phyloP scores from a whole-genome alignment of 2,113 vertebrate genomes.

The Piaya cayana region DNA sequence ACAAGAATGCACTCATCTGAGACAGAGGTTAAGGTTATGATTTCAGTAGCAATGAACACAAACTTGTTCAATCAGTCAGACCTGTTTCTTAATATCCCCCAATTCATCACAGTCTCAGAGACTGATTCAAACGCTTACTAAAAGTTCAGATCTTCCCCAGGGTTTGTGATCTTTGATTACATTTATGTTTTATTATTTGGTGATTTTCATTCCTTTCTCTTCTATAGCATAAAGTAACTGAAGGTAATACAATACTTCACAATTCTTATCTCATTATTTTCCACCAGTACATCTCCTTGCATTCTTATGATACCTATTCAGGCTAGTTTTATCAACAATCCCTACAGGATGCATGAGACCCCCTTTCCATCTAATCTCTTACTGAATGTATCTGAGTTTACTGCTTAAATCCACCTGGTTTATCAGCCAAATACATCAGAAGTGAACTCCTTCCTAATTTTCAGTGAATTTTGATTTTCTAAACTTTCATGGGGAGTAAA shows the following conservation, averaged over 20 bases:
- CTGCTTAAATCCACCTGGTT: neutral
- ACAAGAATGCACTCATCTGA: neutral
- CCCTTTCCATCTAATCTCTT: neutral
- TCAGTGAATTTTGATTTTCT: neutral
- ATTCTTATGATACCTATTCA: neutral
- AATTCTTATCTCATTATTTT: neutral
- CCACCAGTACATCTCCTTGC: neutral
- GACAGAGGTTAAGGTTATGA: neutral
- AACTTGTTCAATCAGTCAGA: neutral
- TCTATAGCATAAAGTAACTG: neutral
- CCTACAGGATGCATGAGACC: neutral
- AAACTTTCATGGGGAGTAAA: neutral
- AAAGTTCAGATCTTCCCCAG: neutral
- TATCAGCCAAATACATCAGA: neutral
- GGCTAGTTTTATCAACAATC: neutral
- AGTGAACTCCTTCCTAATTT: neutral
- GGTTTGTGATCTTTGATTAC: neutral
- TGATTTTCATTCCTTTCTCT: neutral
- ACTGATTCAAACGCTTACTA: neutral
- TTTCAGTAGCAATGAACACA: neutral
- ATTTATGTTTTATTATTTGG: neutral
- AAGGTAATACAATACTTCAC: neutral
- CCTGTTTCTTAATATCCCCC: neutral
- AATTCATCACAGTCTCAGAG: neutral
- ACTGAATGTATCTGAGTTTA: neutral